A percentile compares a stretch with the other conserved stretches of the same genome.
phyloP scores from a whole-genome alignment of 2,113 vertebrate species.

The Calypte anna region DNA sequence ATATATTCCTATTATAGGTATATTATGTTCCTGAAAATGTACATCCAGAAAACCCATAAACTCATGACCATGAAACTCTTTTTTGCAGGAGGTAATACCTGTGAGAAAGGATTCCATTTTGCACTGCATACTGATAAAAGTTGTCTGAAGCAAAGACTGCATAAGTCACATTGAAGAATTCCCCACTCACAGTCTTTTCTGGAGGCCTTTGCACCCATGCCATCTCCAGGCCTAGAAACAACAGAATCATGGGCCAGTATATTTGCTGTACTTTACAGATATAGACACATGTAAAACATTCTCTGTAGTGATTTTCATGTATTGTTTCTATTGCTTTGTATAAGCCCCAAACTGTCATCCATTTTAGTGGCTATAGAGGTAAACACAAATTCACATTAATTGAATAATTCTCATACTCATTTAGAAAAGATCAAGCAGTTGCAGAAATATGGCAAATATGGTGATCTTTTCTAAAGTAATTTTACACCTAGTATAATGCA shows the following conservation, averaged over 20 bases:
- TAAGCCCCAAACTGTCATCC: background rate
- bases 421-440: background rate
- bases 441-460: background rate
- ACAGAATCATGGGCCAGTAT: background rate
- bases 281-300: background rate
- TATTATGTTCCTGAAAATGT: background rate
- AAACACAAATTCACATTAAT: background rate
- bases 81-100: slow-evolving; percentile 60
- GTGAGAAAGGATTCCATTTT: slow-evolving; percentile 79
- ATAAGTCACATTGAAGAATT: slow-evolving; percentile 82
- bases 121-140: slow-evolving; percentile 84
- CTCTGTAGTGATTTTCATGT: background rate
- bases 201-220: slow-evolving; percentile 84
- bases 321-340: background rate
- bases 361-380: background rate
- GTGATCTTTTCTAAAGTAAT: background rate
- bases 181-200: slow-evolving; percentile 76
- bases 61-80: background rate
- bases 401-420: background rate
- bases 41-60: background rate
- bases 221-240: slow-evolving; percentile 87
- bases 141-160: slow-evolving; percentile 76
- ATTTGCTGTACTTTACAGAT: background rate
- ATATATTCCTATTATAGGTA: background rate
- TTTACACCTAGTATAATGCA: background rate